Base-by-base conservation (phyloP, 2,888 invertebrate genomes). In the Oasisia sp. region DNA sequence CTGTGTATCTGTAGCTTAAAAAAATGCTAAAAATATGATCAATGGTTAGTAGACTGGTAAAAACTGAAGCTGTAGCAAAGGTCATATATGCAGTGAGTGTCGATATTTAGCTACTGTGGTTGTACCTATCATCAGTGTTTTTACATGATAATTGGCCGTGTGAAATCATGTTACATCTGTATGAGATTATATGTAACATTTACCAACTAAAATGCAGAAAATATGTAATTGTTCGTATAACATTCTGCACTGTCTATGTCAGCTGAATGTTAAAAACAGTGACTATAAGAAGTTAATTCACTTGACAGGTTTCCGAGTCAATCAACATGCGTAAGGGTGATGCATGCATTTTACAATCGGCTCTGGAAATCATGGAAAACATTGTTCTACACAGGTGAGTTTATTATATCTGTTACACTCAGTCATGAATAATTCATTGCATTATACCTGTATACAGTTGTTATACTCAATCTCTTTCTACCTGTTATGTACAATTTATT, bases 301-400 rank as follows among this genome's bases (percentile, higher is more conserved):
- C 0, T 58, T 91, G 32, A n/a, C 50, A 92, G 89, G 90, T 92
- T 32, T 44, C 91, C 11, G 50, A 89, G 32, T 38, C 91, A 14
- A 74, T 92, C 27, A 58, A 50, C 50, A 91, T 50, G 32, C 91
- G 32, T 14, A 92, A 90, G 38, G n/a, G 74, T n/a, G 98, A 98
- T 94, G 97, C 97, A 9, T 97, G 97, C 91, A 97, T 98, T 45
- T 97, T 98, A n/a, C 98, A 98, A 96, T 98, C 98, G 92, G 98
- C 98, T 90, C 97, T 99, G 27, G 98, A 98, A 27, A 99, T 99
- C 95, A 97, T 99, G 91, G 99, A 99, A 96, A 98, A 98, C 95
- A 98, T 99, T 94, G 98, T 99, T 0, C 97, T 98, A 32, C 98
- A 98, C 95, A 98, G 98, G 95, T 98, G 97, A 90, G 89, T 92